A percentile compares a stretch with the other conserved stretches of the same genome.
phyloP scores from a whole-genome alignment of 2,888 invertebrate species.

The Sicus ferrugineus region DNA sequence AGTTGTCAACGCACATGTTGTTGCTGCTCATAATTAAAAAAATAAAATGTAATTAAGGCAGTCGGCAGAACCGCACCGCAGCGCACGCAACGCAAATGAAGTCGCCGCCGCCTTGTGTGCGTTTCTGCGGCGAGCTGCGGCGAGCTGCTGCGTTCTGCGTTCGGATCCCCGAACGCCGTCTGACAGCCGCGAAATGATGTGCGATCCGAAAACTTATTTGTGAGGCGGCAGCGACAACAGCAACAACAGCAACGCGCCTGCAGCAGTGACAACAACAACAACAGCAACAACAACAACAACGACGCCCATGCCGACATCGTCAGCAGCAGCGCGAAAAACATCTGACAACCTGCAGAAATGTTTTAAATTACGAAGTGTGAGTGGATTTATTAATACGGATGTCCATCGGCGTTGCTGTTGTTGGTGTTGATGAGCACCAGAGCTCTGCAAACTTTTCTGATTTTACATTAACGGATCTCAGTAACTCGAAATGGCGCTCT shows the following conservation, averaged over 20 bases:
- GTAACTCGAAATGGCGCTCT: background rate
- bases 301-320: background rate
- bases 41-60: constrained; percentile 42
- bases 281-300: constrained; percentile 13
- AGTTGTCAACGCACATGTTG: constrained; percentile 41
- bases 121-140: background rate
- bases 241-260: background rate
- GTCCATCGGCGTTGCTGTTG: constrained; percentile 21
- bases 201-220: background rate
- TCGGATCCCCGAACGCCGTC: background rate
- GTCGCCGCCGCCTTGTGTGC: background rate
- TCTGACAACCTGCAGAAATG: constrained; percentile 32
- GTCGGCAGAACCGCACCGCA: constrained; percentile 29
- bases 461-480: background rate
- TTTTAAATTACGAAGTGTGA: constrained; percentile 47
- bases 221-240: background rate
- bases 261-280: background rate
- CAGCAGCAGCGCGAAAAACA: constrained; percentile 13
- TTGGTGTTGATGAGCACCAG: background rate
- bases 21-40: constrained; percentile 39
- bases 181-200: constrained; percentile 11
- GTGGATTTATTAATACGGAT: constrained; percentile 49
- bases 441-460: background rate
- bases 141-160: background rate
- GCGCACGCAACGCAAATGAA: constrained; percentile 11